Evolutionary conservation across 23 tunicate genomes (phyloP).

Genomic region (Trididemnum clinides): DNA sequence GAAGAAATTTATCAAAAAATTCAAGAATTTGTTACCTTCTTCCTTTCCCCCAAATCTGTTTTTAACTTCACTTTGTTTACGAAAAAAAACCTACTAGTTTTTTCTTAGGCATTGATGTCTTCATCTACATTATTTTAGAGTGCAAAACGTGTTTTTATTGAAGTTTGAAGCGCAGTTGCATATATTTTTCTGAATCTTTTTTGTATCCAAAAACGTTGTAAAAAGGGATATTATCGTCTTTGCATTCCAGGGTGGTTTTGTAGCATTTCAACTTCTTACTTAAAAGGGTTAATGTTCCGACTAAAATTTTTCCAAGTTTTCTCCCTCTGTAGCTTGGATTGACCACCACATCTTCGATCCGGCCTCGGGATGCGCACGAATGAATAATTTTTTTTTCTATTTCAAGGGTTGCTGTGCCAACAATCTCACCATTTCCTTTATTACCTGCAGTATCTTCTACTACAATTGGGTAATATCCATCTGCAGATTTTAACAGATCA

Average conservation of each 20-base stretch:
- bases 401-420: conserved; percentile 84
- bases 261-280: conserved; percentile 81
- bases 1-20: no score
- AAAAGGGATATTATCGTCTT: conserved; percentile 64
- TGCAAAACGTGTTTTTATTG: no score
- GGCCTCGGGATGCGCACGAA: conserved; percentile 93
- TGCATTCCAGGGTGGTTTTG: conserved; percentile 93
- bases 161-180: conserved; percentile 93
- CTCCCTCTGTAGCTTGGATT: conserved; percentile 72
- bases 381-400: conserved; percentile 92
- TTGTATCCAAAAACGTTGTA: conserved; percentile 75
- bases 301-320: conserved; percentile 73
- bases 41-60: no score
- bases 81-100: no score
- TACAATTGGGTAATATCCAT: conserved; percentile 70
- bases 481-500: conserved; percentile 59
- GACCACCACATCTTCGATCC: conserved; percentile 89
- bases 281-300: conserved; percentile 67
- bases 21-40: no score
- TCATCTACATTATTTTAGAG: no score
- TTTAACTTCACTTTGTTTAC: no score
- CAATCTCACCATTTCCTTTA: conserved; percentile 68
- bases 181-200: conserved; percentile 84
- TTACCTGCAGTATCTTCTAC: conserved; percentile 77
- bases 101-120: no score